These are phyloP conservation scores for Masticophis lateralis DNA, from an alignment of 2,797 vertebrate genomes.

Conservation along the genomic window DNA sequence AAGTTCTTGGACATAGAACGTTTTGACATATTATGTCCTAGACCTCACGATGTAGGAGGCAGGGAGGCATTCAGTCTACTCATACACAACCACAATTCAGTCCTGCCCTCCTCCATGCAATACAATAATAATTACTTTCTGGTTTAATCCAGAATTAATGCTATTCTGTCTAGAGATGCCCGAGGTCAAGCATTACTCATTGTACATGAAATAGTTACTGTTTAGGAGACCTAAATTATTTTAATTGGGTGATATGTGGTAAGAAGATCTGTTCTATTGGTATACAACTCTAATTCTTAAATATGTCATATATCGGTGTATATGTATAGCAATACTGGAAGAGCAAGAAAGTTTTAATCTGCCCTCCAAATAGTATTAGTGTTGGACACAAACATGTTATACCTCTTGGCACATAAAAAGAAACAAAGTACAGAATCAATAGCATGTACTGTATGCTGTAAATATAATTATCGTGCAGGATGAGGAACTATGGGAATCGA, in stretches of 20 bases:
- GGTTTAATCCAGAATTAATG: neutral
- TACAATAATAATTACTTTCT: neutral
- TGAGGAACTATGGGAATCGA: no score
- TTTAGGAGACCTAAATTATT: neutral
- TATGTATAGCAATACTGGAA: neutral
- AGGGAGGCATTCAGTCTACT: neutral
- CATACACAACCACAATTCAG: neutral
- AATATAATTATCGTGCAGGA: neutral
- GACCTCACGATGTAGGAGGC: neutral
- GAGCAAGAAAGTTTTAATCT: neutral
- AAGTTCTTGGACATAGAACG: neutral
- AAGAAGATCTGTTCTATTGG: neutral
- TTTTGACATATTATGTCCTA: neutral
- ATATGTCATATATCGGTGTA: neutral
- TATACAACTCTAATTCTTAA: neutral
- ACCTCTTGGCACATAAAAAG: neutral
- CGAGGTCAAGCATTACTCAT: neutral
- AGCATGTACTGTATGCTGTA: neutral
- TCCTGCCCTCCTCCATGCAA: neutral
- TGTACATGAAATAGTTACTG: neutral
- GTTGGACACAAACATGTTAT: neutral
- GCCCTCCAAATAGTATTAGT: neutral
- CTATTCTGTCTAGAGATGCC: neutral
- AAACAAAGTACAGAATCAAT: neutral
- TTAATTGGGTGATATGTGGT: neutral